Evolutionary conservation across 1,140 invertebrate genomes (phyloP), one percentile per base, ranked within the genome.

Genomic region (Ditylenchus dipsaci): DNA sequence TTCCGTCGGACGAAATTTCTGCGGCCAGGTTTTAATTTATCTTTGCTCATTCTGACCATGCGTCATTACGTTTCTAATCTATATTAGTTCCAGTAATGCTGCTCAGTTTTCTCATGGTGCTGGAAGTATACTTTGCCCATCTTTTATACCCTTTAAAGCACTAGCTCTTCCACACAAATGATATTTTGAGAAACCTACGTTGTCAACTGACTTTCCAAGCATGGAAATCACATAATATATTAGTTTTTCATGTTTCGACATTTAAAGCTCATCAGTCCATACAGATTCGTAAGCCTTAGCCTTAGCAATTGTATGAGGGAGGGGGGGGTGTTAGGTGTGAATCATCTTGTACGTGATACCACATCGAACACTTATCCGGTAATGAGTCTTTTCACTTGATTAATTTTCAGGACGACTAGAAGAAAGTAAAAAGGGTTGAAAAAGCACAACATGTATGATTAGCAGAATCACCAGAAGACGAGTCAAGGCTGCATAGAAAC

Each of bases 201-300:
- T 21, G 23, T 53, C 23, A 53, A 53, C 15, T 15, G n/a, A 3
- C 15, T 21, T 3, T 3, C 49, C n/a, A 53, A 53, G 49, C 49
- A 53, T 53, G 49, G 49, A 53, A 53, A 17, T 53, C 49, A 53
- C 3, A 15, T 53, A 53, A 21, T 5, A 26, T 21, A 7, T 19
- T 53, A 7, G 3, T 7, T 53, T 53, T 3, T 8, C 23, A 5
- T 38, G 3, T 38, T 11, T 11, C 33, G 33, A 88, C 87, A n/a
- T 83, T 83, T 53, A n/a, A 86, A 95, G 89, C 82, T 97, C 71
- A 91, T 99, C 73, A 82, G 96, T 68, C 94, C 95, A 1, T 93
- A 97, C 80, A 87, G 95, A 11, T 38, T 38, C 11, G 11, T 5
- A n/a, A n/a, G n/a, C n/a, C n/a, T n/a, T n/a, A n/a, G n/a, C n/a